Conservation (phyloP, 2,888 invertebrate species). For the Callyntrura sp. region DNA sequence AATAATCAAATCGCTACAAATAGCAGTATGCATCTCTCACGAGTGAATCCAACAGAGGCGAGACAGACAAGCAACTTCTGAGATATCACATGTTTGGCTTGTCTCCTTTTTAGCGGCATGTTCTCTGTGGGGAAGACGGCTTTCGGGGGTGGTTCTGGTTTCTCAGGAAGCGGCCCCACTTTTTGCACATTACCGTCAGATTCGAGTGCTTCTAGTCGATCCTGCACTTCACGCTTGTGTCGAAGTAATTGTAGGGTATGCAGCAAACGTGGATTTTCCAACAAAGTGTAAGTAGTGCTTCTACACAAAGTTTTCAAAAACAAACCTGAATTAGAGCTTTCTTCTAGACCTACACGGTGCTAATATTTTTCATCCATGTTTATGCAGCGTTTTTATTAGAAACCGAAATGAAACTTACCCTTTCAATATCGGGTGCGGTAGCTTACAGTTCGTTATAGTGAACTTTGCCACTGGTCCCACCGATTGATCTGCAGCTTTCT, state of each 20-base stretch:
- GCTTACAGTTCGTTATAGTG: not conserved
- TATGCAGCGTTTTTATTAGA: too few species aligned
- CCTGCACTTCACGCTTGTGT: conserved; percentile 79
- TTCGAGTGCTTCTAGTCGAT: conserved; percentile 69
- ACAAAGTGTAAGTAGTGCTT: not conserved
- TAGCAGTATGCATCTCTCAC: too few species aligned
- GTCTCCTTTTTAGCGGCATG: conserved; percentile 59
- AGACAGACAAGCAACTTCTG: conserved; percentile 74
- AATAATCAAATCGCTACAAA: too few species aligned
- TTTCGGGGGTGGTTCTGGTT: not conserved
- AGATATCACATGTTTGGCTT: conserved; percentile 75
- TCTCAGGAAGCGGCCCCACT: conserved; percentile 67
- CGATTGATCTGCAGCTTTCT: not conserved
- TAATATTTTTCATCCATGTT: too few species aligned
- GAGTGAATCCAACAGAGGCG: conserved; percentile 80
- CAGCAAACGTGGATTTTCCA: conserved; percentile 62
- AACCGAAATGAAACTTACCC: not conserved
- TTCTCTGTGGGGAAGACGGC: conserved; percentile 50
- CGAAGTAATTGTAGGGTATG: conserved; percentile 78
- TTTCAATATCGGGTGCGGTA: conserved; percentile 19
- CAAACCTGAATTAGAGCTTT: conserved; percentile 32
- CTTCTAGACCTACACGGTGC: too few species aligned
- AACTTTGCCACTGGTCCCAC: conserved; percentile 6
- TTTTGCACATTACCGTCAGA: conserved; percentile 70
- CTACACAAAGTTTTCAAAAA: conserved; percentile 25